These are phyloP conservation scores for Mastigias papua DNA, from an alignment of 30 jellyfish, hydroid and myxozoan species.

Conservation along the genomic window DNA sequence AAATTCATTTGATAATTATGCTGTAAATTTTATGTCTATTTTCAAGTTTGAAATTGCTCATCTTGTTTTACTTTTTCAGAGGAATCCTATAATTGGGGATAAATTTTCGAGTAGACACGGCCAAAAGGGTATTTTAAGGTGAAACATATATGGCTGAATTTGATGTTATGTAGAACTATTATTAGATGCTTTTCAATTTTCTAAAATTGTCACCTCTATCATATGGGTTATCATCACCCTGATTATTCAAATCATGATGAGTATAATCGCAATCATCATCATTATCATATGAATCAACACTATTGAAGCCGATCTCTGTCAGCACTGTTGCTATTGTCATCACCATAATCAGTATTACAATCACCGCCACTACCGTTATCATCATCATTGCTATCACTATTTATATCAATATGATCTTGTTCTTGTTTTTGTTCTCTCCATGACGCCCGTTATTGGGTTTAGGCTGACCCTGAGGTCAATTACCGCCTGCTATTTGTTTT, in stretches of 20 bases:
- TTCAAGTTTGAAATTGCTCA: background rate
- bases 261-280: too few species aligned
- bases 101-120: constrained; percentile 99
- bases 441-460: background rate
- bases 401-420: background rate
- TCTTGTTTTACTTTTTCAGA: constrained; percentile 49
- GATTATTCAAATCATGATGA: too few species aligned
- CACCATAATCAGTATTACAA: background rate
- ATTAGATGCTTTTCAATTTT: too few species aligned
- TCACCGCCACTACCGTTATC: background rate
- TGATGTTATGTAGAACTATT: too few species aligned
- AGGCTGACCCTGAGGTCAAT: too few species aligned
- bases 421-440: background rate
- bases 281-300: background rate
- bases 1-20: too few species aligned
- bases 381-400: background rate
- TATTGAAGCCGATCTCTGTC: background rate
- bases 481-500: too few species aligned
- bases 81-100: constrained; percentile 98
- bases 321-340: background rate
- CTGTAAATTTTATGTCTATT: too few species aligned
- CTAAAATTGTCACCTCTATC: background rate
- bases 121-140: constrained; percentile 99
- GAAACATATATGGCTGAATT: background rate
- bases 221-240: background rate